These are phyloP conservation scores for Biston betularia DNA, from an alignment of 2,888 invertebrate species.

Conservation along the genomic window DNA sequence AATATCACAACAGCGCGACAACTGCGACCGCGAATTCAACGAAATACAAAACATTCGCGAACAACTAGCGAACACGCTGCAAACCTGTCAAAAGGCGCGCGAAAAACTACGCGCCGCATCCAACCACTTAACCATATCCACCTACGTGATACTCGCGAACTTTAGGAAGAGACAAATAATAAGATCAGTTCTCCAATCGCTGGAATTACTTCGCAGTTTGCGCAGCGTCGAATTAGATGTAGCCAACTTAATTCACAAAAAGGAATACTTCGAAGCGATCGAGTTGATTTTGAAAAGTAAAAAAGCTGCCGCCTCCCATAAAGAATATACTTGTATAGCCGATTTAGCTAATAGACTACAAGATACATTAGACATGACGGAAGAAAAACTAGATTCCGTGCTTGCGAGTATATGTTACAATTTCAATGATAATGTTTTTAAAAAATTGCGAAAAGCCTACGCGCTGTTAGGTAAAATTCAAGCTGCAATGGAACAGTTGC, in stretches of 20 bases:
- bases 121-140: slow-evolving; percentile 93
- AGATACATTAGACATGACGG: slow-evolving; percentile 96
- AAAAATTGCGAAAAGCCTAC: slow-evolving; percentile 95
- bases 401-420: slow-evolving; percentile 91
- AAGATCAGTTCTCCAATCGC: slow-evolving; percentile 91
- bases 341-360: slow-evolving; percentile 94
- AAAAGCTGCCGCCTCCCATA: slow-evolving; percentile 93
- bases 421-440: slow-evolving; percentile 93
- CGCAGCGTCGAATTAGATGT: slow-evolving; percentile 94
- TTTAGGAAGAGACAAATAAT: slow-evolving; percentile 95
- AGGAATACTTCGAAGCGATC: slow-evolving; percentile 96
- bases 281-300: slow-evolving; percentile 95
- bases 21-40: slow-evolving; percentile 94
- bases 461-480: slow-evolving; percentile 95
- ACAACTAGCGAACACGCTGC: slow-evolving; percentile 89
- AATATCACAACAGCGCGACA: slow-evolving; percentile 95
- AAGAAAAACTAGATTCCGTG: slow-evolving; percentile 95
- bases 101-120: slow-evolving; percentile 91
- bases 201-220: slow-evolving; percentile 82
- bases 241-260: slow-evolving; percentile 92
- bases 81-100: slow-evolving; percentile 90
- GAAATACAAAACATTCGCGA: slow-evolving; percentile 90
- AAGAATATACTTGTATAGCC: slow-evolving; percentile 96
- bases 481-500: slow-evolving; percentile 96
- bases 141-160: slow-evolving; percentile 96